Conservation (phyloP, 2,797 vertebrate species). For the Taenioides sp. region DNA sequence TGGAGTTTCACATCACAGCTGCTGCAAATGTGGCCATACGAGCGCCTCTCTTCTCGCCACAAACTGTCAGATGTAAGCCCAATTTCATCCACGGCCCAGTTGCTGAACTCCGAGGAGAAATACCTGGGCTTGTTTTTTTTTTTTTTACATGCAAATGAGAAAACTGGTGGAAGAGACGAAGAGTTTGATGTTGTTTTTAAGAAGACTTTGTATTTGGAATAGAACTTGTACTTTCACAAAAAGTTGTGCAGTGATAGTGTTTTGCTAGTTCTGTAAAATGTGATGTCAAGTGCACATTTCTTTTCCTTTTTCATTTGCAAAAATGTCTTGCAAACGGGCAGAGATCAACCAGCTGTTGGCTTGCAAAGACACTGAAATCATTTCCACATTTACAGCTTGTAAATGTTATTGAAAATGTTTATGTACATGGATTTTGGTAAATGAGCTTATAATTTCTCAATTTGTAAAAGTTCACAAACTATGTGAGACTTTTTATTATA, state of each 20-base stretch:
- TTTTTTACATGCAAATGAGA: conserved; percentile 16
- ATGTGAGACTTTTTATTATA: too few species aligned
- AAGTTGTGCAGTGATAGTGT: neutral
- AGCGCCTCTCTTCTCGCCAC: conserved; percentile 11
- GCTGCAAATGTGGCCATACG: conserved; percentile 16
- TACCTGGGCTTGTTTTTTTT: neutral
- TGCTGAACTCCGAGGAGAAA: conserved; percentile 13
- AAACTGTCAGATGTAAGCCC: conserved; percentile 37
- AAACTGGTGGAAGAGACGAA: neutral
- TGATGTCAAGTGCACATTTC: neutral
- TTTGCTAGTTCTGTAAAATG: conserved; percentile 2
- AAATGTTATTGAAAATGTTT: neutral
- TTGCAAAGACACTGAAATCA: neutral
- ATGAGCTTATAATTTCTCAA: too few species aligned
- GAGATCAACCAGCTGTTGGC: neutral
- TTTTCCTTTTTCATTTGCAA: neutral
- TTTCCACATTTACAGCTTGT: neutral
- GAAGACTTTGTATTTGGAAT: neutral
- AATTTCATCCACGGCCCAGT: conserved; percentile 20
- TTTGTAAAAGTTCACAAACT: too few species aligned
- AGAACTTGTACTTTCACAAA: neutral
- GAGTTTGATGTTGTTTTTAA: conserved; percentile 11
- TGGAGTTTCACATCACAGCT: conserved; percentile 37
- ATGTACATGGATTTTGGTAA: too few species aligned
- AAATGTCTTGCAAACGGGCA: neutral